A percentile compares a stretch with the other conserved stretches of the same genome.
Conservation (phyloP, 2,797 vertebrate genomes). For the Catharus ustulatus region DNA sequence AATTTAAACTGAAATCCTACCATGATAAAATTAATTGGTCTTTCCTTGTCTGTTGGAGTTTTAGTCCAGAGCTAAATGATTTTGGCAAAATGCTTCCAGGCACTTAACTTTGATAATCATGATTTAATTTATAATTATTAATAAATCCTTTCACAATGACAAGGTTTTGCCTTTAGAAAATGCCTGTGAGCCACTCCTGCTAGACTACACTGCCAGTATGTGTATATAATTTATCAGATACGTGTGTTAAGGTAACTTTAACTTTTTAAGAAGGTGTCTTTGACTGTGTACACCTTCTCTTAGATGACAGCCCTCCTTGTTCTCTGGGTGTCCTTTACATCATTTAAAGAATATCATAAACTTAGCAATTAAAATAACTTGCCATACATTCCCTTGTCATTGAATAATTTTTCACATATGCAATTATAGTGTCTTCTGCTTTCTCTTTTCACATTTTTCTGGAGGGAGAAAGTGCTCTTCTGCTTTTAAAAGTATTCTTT, state of each 20-base stretch:
- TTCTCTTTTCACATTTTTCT: background rate
- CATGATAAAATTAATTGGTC: background rate
- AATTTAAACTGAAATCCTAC: background rate
- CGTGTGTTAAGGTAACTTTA: background rate
- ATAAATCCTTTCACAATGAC: background rate
- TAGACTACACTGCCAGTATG: background rate
- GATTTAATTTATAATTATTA: background rate
- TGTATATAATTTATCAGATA: background rate
- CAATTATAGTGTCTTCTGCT: background rate
- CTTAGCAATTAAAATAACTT: background rate
- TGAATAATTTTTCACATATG: background rate
- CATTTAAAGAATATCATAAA: background rate
- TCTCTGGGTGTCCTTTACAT: background rate
- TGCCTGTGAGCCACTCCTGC: background rate
- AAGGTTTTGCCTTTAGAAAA: background rate
- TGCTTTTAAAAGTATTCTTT: background rate
- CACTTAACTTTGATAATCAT: background rate
- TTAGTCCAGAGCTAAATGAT: background rate
- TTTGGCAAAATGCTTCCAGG: background rate
- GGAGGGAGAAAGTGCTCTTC: background rate
- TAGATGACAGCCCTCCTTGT: background rate
- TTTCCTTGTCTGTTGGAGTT: background rate
- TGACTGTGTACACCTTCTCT: background rate
- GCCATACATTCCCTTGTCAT: background rate
- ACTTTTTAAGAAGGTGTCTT: background rate